Conservation (phyloP, 2,888 invertebrate species). For the Hirtodrosophila cameraria region DNA sequence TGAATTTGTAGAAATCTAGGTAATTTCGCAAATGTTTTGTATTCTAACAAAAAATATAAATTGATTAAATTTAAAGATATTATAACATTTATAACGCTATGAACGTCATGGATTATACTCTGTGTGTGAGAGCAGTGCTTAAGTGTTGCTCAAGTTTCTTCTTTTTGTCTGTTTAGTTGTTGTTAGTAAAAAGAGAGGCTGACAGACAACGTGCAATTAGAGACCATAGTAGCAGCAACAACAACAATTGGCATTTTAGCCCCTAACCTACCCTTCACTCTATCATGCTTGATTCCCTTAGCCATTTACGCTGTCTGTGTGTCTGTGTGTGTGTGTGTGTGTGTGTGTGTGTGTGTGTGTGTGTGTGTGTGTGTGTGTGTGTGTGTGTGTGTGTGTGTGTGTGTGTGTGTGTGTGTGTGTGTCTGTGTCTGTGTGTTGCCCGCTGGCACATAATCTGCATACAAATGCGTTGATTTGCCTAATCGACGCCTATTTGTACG, state of each 20-base stretch:
- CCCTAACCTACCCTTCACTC: neutral
- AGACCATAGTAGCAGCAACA: conserved; percentile 47
- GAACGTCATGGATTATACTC: neutral
- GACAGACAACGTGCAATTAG: conserved; percentile 71
- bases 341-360: conserved; percentile 16
- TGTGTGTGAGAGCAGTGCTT: neutral
- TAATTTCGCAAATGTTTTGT: too few relatives aligned
- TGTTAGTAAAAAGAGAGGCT: too few relatives aligned
- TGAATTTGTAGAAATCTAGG: too few relatives aligned
- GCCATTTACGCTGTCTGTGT: neutral
- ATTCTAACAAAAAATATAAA: too few relatives aligned
- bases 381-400: too few relatives aligned
- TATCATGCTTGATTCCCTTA: too few relatives aligned
- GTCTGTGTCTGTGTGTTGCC: conserved; percentile 40
- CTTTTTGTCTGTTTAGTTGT: conserved; percentile 67
- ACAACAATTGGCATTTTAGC: conserved; percentile 11
- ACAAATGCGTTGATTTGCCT: conserved; percentile 80
- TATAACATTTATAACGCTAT: neutral
- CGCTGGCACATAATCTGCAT: conserved; percentile 79
- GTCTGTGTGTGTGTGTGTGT: neutral
- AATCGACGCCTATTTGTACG: conserved; percentile 80
- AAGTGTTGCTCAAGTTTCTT: conserved; percentile 45
- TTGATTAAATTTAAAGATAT: too few relatives aligned
- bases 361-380: too few relatives aligned
- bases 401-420: conserved; percentile 22